phyloP scores from a whole-genome alignment of 2,113 vertebrate species.

The Mormyrus iriodes region DNA sequence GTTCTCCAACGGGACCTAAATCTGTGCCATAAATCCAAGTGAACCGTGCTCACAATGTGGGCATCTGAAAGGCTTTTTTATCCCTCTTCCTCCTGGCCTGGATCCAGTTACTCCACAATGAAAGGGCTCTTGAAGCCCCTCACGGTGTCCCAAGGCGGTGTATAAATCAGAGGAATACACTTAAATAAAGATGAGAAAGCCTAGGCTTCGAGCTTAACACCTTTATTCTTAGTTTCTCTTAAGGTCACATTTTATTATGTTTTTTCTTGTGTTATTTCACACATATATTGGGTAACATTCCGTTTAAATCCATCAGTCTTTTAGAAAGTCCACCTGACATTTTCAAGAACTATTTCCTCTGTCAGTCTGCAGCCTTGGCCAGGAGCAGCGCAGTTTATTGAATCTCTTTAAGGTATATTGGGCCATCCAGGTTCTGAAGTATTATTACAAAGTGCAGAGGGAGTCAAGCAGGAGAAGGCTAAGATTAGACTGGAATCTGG shows the following conservation, averaged over 20 bases:
- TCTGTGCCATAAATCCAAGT: background rate
- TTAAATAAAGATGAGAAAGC: constrained; percentile 16
- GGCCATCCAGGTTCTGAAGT: background rate
- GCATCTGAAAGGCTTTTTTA: constrained; percentile 9
- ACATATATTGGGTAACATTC: background rate
- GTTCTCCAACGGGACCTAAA: background rate
- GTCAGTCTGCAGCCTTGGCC: background rate
- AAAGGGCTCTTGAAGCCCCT: background rate
- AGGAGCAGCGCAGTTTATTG: background rate
- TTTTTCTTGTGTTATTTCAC: background rate
- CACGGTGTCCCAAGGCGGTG: background rate
- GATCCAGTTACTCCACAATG: constrained; percentile 15
- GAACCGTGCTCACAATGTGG: background rate
- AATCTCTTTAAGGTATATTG: background rate
- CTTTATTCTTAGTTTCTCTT: background rate
- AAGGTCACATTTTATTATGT: background rate
- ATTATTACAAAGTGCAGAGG: background rate
- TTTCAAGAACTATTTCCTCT: background rate
- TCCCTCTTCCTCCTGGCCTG: background rate
- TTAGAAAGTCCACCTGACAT: background rate
- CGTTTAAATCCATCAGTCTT: background rate
- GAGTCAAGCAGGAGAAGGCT: background rate
- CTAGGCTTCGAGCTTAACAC: background rate
- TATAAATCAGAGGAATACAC: constrained; percentile 15
- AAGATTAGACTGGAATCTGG: background rate